phyloP scores from a whole-genome alignment of 2,888 invertebrate genomes.

The Lymantria dispar region DNA sequence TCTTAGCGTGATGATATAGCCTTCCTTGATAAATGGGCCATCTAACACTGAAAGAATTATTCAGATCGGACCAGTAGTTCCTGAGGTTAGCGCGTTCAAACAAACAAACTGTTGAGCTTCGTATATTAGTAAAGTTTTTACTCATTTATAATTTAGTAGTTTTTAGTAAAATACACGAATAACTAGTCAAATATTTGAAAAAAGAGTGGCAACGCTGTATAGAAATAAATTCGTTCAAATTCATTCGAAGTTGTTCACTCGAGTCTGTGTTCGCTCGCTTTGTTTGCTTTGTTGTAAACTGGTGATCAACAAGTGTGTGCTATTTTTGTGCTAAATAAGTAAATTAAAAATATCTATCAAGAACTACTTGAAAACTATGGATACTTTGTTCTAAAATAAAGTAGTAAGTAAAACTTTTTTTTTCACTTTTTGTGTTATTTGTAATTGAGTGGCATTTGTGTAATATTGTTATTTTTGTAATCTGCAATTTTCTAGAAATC shows the following conservation, averaged over 20 bases:
- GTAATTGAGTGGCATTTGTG: background rate
- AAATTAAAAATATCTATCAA: constrained; percentile 8
- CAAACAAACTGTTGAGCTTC: too few relatives aligned
- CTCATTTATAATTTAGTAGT: too few relatives aligned
- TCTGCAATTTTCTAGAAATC: background rate
- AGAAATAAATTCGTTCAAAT: constrained; percentile 12
- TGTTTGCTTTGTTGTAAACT: constrained; percentile 36
- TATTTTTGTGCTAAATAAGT: constrained; percentile 15
- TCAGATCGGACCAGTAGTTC: too few relatives aligned
- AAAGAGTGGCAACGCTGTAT: background rate
- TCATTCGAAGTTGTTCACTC: background rate
- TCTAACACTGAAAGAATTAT: too few relatives aligned
- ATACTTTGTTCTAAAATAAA: constrained; percentile 9
- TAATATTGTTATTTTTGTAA: background rate
- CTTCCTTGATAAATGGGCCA: too few relatives aligned
- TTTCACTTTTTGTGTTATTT: background rate
- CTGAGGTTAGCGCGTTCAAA: too few relatives aligned
- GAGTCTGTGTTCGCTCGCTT: constrained; percentile 18
- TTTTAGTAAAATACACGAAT: too few relatives aligned
- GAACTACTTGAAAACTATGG: constrained; percentile 13
- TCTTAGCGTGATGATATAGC: too few relatives aligned
- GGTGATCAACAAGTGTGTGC: constrained; percentile 24
- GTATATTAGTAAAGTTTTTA: too few relatives aligned
- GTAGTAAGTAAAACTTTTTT: constrained; percentile 24
- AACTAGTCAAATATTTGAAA: too few relatives aligned